Evolutionary conservation across 1,140 invertebrate genomes (phyloP), one percentile per base, ranked within the genome.

Genomic region (Tetramorium simillimum): DNA sequence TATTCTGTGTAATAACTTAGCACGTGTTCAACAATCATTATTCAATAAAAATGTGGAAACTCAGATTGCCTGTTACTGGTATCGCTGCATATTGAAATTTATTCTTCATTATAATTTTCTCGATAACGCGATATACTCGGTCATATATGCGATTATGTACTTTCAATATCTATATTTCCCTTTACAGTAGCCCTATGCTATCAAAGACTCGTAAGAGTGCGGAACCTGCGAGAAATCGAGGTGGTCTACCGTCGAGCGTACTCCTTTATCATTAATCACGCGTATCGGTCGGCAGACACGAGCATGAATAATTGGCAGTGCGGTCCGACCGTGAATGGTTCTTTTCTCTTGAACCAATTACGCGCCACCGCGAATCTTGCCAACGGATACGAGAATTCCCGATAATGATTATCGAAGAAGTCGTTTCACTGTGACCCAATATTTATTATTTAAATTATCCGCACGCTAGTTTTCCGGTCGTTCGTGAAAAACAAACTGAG

Each of bases 311-410:
- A 90, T 90, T 87, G 88, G 69, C 63, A 77, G 51, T 53, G 86
- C 49, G 37, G 78, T 67, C 80, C 53, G 73, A 82, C 53, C 78
- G 86, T 76, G 78, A 87, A 81, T 70, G 62, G 53, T 88, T 65
- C 86, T 86, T 90, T 88, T 82, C 89, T 81, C 86, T 88, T 58
- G 81, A 86, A 88, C 88, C 89, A 90, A 90, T 90, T 90, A 90
- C 60, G 24, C 40, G 65, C 70, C 70, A 46, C 33, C 24, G 46
- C 28, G 56, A 28, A 49, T 80, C 77, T 51, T 51, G 10, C 67
- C 28, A 16, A 28, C 12, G 70, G 82, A 86, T 89, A 78, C 69
- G 53, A 2, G 46, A 49, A 90, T 77, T 56, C 67, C 65, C 73
- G 69, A 53, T 88, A 80, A 88, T 85, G 75, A 88, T 90, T 90